Evolutionary conservation across 2,797 vertebrate genomes (phyloP), one percentile per base, ranked within the genome.

Genomic region (Gymnothorax reevesii): DNA sequence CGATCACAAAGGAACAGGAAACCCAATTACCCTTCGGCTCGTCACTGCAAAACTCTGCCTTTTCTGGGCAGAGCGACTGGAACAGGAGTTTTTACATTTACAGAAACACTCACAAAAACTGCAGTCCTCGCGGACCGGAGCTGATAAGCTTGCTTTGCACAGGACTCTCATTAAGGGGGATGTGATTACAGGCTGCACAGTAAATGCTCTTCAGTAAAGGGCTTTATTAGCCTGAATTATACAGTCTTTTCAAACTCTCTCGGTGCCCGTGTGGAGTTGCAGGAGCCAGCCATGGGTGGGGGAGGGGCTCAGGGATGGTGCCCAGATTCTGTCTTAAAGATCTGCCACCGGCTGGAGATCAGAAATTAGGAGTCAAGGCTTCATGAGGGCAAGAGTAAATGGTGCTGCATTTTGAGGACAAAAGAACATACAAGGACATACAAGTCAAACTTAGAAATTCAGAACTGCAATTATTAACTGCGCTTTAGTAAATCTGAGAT

Each of bases 11-110:
- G 22, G 64, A 82, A 57, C 15, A 27, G 83, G 25, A 86, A 88
- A 83, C 75, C 83, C 52, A 80, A 87, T 88, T 57, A 88, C 79
- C 86, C 83, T 49, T 22, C 27, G 84, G 84, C 79, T 86, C 86
- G 86, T 86, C 86, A 85, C 60, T 22, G 80, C 57, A 6, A 84
- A 85, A 66, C 2, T 79, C 49, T 66, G 71, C 55, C 20, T 17
- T 4, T 20, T 79, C 82, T 85, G 84, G 86, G n/a, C n/a, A 57
- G 83, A 79, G 73, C 57, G 85, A 22, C 33, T 42, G 33, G 33
- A 42, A 42, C 33, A 42, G 33, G 33, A 42, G 2, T 42, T 42
- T 42, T 42, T 42, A 42, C 9, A 7, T 57, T 57, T 13, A 5
- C 57, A 59, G 13, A 9, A 59, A 59, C 9, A 59, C 57, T 59